Conservation (phyloP, 2,797 vertebrate genomes). For the Neosilurus hyrtlii region DNA sequence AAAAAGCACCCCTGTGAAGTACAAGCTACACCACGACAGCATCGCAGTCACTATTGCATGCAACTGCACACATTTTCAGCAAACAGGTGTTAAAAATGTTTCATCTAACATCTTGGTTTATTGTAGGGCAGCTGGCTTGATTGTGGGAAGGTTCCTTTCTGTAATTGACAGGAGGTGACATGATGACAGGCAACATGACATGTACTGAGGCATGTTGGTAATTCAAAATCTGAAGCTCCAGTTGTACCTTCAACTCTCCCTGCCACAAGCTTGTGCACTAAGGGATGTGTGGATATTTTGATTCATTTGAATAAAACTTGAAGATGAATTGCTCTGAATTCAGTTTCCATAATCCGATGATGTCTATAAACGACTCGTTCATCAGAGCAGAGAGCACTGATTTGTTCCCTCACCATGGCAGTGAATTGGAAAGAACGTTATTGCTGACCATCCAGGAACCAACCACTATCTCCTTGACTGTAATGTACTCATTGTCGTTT, state of each 20-base stretch:
- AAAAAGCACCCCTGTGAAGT: neutral
- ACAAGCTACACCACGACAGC: neutral
- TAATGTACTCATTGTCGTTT: slow-evolving; percentile 81
- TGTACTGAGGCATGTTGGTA: slow-evolving; percentile 16
- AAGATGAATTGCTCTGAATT: slow-evolving; percentile 67
- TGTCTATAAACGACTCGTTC: slow-evolving; percentile 63
- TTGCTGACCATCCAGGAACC: slow-evolving; percentile 83
- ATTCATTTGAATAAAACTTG: slow-evolving; percentile 27
- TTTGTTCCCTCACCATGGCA: slow-evolving; percentile 54
- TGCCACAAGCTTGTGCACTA: slow-evolving; percentile 15
- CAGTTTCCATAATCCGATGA: slow-evolving; percentile 43
- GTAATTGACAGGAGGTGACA: slow-evolving; percentile 33
- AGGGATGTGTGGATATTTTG: slow-evolving; percentile 31
- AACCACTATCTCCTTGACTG: slow-evolving; percentile 75
- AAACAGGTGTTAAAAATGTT: slow-evolving; percentile 15
- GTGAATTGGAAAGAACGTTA: slow-evolving; percentile 78
- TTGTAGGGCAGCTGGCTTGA: slow-evolving; percentile 37
- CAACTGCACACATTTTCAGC: slow-evolving; percentile 19
- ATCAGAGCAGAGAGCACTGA: slow-evolving; percentile 55
- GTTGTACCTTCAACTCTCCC: neutral
- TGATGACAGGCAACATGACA: slow-evolving; percentile 7
- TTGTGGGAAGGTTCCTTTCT: slow-evolving; percentile 30
- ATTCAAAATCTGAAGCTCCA: slow-evolving; percentile 20
- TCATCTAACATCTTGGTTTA: slow-evolving; percentile 38
- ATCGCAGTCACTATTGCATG: neutral